Evolutionary conservation across 2,113 vertebrate species (phyloP).

Genomic region (Nibea albiflora): DNA sequence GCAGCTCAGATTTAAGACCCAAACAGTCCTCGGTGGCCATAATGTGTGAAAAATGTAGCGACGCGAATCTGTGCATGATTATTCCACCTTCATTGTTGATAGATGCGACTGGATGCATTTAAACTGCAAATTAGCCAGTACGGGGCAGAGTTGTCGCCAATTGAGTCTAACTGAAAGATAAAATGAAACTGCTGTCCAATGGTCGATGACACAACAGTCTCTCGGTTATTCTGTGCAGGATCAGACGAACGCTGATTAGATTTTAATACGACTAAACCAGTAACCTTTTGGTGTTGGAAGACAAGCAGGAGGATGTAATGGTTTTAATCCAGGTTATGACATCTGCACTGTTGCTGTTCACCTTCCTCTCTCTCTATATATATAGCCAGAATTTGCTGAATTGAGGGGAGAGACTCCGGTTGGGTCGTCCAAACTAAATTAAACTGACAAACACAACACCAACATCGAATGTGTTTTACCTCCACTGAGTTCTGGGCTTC

Average conservation of each 20-base stretch:
- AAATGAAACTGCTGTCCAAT: neutral
- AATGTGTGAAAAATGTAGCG: constrained; percentile 32
- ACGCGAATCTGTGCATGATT: constrained; percentile 33
- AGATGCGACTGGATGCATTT: constrained; percentile 44
- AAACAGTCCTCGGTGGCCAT: neutral
- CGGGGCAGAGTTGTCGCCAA: neutral
- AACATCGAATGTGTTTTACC: constrained; percentile 75
- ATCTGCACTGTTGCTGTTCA: neutral
- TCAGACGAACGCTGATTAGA: neutral
- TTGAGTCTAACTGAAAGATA: neutral
- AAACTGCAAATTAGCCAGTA: constrained; percentile 32
- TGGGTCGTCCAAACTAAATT: neutral
- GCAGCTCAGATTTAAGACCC: neutral
- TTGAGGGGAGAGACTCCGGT: no score
- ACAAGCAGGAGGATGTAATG: neutral
- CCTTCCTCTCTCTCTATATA: neutral
- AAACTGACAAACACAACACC: neutral
- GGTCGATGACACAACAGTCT: neutral
- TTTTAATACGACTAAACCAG: neutral
- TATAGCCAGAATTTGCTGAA: neutral
- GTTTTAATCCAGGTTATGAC: neutral
- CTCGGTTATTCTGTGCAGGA: neutral
- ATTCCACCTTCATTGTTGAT: constrained; percentile 29
- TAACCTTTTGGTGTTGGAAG: neutral
- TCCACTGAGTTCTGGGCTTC: constrained; percentile 89